Evolutionary conservation across 2,113 vertebrate genomes (phyloP).

Genomic region (Heptranchias perlo): DNA sequence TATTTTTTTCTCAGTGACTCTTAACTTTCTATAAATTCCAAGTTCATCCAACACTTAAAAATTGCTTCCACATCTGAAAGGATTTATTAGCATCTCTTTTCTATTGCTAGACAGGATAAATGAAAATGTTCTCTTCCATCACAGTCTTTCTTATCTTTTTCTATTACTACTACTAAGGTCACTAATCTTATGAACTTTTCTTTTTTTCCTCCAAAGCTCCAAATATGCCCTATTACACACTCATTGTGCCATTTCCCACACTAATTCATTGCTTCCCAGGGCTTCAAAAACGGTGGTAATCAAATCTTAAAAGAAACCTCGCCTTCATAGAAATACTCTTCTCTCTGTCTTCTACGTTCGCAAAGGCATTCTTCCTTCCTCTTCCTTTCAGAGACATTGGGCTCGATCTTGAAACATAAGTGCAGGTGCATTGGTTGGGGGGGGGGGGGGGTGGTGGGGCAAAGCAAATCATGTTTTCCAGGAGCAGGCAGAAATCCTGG

Average conservation of each 20-base stretch:
- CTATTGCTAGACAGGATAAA: not conserved
- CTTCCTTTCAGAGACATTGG: not conserved
- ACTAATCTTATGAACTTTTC: not conserved
- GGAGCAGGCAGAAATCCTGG: too few relatives aligned
- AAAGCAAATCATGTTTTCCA: too few relatives aligned
- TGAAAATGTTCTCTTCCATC: not conserved
- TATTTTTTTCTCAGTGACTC: not conserved
- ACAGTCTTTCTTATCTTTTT: not conserved
- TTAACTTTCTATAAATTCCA: not conserved
- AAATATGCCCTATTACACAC: not conserved
- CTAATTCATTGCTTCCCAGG: not conserved
- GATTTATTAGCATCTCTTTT: not conserved
- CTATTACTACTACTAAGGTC: not conserved
- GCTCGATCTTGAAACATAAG: too few relatives aligned
- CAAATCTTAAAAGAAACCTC: not conserved
- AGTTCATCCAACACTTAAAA: not conserved
- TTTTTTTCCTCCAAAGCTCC: not conserved
- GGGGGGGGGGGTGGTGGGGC: too few relatives aligned
- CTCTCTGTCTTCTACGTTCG: not conserved
- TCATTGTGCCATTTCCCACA: not conserved
- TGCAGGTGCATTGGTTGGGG: too few relatives aligned
- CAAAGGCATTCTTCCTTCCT: not conserved
- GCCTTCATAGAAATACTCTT: not conserved
- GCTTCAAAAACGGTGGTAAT: not conserved
- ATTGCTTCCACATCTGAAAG: not conserved